Evolutionary conservation across 2,113 vertebrate genomes (phyloP), one percentile per base, ranked within the genome.

Genomic region (Ailurus styani): DNA sequence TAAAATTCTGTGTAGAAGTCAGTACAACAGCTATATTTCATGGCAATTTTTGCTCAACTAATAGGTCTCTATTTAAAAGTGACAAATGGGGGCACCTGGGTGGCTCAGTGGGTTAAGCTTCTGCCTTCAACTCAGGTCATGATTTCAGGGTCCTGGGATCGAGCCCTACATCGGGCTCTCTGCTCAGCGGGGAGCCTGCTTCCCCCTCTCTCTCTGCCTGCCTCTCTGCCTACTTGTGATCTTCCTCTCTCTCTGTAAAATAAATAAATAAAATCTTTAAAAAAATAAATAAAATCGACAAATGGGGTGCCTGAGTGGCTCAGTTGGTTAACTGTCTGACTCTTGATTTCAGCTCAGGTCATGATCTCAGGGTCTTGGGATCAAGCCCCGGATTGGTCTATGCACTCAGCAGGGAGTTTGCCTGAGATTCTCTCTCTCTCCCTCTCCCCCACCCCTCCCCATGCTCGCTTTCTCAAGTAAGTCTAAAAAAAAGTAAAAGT

Each of bases 1-100:
- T 91, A 82, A 95, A 94, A 64, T 37, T 90, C 37, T 93, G 27
- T 90, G 25, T 88, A 75, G 50, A 96, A 90, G 55, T 73, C 73
- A 47, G 42, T 60, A 45, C 27, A 75, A 31, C 42, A 88, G 31
- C 40, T 90, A 20, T 82, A 93, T 93, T 96, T 97, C 40, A 54
- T 89, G 79, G 37, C 45, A 93, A 34, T 83, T 93, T 97, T 88
- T 95, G 2, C 64, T 73, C 64, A 85, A 55, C 55, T 75, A 50
- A 68, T 79, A 60, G 66, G 12, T 85, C 34, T 93, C 45, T 68
- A 45, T 66, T 95, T 95, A 86, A 85, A 90, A 85, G 91, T 60
- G 64, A 57, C 20, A 85, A 45, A 13, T 78, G 23, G 37, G 66
- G 66, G 34, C 5, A 8, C 18, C 66, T 68, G 66, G 34, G 7